Percentiles rank a stretch among this genome's conserved stretches.
These are phyloP conservation scores for Enteromius thamalakanensis DNA, from an alignment of 2,797 vertebrate species.

Conservation along the genomic window DNA sequence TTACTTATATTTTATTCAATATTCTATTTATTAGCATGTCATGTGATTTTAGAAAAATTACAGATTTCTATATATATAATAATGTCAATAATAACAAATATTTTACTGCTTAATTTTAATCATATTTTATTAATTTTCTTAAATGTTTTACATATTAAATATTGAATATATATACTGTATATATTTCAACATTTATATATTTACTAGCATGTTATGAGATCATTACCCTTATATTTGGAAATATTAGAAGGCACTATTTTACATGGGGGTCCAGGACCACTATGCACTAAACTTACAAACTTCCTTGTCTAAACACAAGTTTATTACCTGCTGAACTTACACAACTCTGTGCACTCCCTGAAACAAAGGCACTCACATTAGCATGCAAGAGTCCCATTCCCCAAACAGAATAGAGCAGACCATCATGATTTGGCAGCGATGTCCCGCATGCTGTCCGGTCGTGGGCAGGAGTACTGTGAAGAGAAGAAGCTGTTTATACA, in stretches of 20 bases:
- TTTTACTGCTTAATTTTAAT: no score
- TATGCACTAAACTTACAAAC: not conserved
- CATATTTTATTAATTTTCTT: no score
- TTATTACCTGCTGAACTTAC: not conserved
- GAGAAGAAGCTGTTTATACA: constrained; percentile 31
- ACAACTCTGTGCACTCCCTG: not conserved
- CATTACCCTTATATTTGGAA: not conserved
- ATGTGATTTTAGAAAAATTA: no score
- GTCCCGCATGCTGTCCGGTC: constrained; percentile 9
- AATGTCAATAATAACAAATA: no score
- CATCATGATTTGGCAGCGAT: not conserved
- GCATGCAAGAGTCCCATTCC: not conserved
- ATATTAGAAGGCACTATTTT: not conserved
- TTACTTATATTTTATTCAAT: not conserved
- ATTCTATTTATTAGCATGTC: not conserved
- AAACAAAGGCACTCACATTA: not conserved
- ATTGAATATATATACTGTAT: no score
- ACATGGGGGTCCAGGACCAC: not conserved
- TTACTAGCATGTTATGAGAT: not conserved
- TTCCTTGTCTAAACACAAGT: not conserved
- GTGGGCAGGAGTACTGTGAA: not conserved
- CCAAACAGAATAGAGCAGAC: not conserved
- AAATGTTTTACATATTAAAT: no score
- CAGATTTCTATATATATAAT: no score
- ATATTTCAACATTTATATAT: not conserved